These are phyloP conservation scores for Halichoerus grypus DNA, from an alignment of 2,113 vertebrate genomes.

Conservation along the genomic window DNA sequence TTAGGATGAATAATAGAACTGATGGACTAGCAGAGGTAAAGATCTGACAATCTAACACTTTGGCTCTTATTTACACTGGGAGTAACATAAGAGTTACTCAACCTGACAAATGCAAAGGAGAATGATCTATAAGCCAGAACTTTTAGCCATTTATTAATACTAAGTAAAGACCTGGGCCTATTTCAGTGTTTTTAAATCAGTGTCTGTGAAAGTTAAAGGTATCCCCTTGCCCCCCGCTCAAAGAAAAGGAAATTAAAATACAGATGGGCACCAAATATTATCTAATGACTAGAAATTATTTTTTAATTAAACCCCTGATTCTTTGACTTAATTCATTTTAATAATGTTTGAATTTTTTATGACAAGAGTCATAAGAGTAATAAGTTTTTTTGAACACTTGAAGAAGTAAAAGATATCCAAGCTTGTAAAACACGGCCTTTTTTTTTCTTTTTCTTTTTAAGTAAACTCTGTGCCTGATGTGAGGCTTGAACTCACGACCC, in stretches of 20 bases:
- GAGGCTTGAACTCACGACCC: neutral
- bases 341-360: slow-evolving; percentile 56
- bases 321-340: neutral
- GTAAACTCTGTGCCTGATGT: neutral
- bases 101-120: neutral
- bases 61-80: neutral
- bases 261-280: neutral
- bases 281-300: neutral
- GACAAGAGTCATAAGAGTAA: neutral
- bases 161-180: neutral
- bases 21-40: neutral
- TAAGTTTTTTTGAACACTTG: neutral
- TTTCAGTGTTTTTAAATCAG: slow-evolving; percentile 13
- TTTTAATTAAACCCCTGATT: neutral
- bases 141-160: neutral
- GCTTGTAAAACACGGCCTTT: neutral
- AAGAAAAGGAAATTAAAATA: neutral
- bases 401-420: neutral
- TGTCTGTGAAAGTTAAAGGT: neutral
- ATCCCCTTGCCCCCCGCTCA: neutral
- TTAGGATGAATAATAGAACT: neutral
- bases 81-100: neutral
- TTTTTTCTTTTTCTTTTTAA: neutral
- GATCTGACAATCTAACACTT: neutral
- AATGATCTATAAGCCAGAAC: neutral